Percentiles rank a stretch among this genome's conserved stretches.
Evolutionary conservation across 2,888 invertebrate species (phyloP).

Genomic region (Euclidia mi): DNA sequence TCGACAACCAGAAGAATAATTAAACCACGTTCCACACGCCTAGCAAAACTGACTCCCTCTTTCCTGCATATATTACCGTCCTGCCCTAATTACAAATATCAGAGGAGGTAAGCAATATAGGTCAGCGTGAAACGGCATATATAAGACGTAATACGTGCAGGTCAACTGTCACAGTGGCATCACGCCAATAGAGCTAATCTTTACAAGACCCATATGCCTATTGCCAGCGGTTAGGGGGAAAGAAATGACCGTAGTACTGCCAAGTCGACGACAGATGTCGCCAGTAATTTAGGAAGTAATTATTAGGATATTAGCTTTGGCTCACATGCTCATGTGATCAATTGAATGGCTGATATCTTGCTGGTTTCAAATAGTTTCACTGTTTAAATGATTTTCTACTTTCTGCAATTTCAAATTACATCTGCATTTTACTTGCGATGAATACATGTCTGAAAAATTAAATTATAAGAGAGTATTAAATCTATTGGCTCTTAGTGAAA

Average conservation of each 20-base stretch:
- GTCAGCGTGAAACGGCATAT: constrained; percentile 50
- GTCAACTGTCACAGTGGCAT: constrained; percentile 64
- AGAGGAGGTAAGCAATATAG: constrained; percentile 37
- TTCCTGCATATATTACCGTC: not conserved
- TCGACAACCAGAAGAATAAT: constrained; percentile 7
- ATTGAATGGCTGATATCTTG: too few relatives aligned
- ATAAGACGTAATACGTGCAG: constrained; percentile 50
- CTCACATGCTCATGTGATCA: too few relatives aligned
- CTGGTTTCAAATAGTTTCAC: too few relatives aligned
- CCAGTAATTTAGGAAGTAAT: constrained; percentile 26
- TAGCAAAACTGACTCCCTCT: not conserved
- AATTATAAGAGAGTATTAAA: too few relatives aligned
- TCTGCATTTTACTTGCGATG: too few relatives aligned
- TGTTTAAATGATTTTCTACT: too few relatives aligned
- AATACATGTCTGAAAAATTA: too few relatives aligned
- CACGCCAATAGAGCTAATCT: constrained; percentile 71
- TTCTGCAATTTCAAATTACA: too few relatives aligned
- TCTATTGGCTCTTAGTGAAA: too few relatives aligned
- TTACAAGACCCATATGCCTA: constrained; percentile 65
- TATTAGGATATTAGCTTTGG: not conserved
- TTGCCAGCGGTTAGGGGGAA: constrained; percentile 56
- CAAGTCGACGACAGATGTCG: constrained; percentile 42
- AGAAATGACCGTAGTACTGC: constrained; percentile 42
- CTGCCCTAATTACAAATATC: not conserved
- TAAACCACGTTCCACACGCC: too few relatives aligned